Conservation (phyloP, 2,888 invertebrate genomes). For the Cryptosula pallasiana region DNA sequence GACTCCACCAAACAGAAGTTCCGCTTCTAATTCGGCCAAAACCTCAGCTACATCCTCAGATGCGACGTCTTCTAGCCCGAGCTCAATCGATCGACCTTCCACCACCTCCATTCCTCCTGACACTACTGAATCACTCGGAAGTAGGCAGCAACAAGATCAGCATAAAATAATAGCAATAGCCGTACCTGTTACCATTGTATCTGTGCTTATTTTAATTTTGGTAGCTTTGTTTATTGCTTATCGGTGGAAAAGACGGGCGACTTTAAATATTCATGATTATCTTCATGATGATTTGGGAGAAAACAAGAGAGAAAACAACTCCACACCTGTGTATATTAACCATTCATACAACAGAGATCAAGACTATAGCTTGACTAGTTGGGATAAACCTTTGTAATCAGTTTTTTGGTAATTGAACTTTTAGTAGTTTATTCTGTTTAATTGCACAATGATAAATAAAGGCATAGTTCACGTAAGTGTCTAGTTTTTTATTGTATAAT, state of each 20-base stretch:
- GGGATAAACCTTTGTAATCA: background rate
- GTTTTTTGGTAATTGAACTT: background rate
- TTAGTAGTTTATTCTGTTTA: background rate
- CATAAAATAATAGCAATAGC: background rate
- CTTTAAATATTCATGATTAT: background rate
- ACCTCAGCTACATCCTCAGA: too few species aligned
- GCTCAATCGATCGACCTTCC: too few species aligned
- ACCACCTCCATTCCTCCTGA: too few species aligned
- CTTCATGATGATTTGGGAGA: background rate
- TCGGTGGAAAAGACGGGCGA: background rate
- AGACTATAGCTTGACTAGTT: too few species aligned
- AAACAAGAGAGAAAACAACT: too few species aligned
- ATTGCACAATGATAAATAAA: background rate
- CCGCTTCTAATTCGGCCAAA: too few species aligned
- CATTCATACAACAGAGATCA: background rate
- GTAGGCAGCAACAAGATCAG: too few species aligned
- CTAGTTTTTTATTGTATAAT: too few species aligned
- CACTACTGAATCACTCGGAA: too few species aligned
- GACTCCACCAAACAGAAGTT: too few species aligned
- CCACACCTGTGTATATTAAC: background rate
- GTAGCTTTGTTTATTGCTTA: background rate
- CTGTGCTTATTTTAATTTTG: background rate
- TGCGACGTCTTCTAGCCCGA: too few species aligned
- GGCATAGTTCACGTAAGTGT: too few species aligned
- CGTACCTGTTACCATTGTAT: background rate